phyloP scores from a whole-genome alignment of 2,888 invertebrate genomes.

The Piscicola geometra region DNA sequence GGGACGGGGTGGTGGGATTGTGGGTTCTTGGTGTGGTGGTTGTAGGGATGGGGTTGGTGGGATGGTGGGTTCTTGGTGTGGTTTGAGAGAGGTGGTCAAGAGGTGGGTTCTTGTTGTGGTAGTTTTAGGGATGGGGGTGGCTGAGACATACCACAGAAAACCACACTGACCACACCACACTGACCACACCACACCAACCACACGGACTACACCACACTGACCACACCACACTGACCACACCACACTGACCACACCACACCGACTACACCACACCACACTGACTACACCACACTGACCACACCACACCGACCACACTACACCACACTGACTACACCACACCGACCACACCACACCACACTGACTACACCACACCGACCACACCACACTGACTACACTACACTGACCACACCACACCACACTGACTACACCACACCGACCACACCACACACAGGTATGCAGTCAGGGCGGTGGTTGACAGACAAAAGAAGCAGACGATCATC shows the following conservation, averaged over 20 bases:
- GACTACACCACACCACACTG: constrained; percentile 37
- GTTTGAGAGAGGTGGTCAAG: too few species aligned
- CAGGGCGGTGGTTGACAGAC: constrained; percentile 51
- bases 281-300: neutral
- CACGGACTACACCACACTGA: too few species aligned
- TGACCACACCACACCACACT: neutral
- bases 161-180: constrained; percentile 42
- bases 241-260: neutral
- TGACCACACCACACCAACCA: too few species aligned
- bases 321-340: constrained; percentile 41
- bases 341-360: neutral
- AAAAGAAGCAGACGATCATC: constrained; percentile 42
- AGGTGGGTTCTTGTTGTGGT: too few species aligned
- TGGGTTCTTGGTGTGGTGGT: too few species aligned
- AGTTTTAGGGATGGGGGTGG: neutral
- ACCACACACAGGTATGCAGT: constrained; percentile 53
- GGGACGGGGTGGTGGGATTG: too few species aligned
- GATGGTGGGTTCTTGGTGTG: too few species aligned
- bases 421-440: too few species aligned
- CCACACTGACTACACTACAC: too few species aligned
- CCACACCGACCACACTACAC: constrained; percentile 37
- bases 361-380: too few species aligned
- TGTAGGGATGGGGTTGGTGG: too few species aligned
- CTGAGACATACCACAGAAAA: neutral
- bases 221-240: too few species aligned